These are phyloP conservation scores for Hesperia comma DNA, from an alignment of 2,888 invertebrate genomes.

Conservation along the genomic window DNA sequence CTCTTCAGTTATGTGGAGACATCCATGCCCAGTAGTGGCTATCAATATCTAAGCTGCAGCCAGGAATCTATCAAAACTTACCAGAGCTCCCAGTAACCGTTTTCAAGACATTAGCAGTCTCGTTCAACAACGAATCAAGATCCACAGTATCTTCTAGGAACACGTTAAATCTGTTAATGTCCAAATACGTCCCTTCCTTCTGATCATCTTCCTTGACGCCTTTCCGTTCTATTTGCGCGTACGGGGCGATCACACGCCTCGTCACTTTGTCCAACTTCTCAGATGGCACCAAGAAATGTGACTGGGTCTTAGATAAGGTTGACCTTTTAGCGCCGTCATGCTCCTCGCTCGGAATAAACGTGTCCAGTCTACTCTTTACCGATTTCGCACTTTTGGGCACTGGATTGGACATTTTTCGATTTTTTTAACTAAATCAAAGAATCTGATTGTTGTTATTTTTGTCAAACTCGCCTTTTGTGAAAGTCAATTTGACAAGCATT, in stretches of 20 bases:
- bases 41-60: no score
- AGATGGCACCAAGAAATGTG: slow-evolving; percentile 72
- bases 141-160: slow-evolving; percentile 84
- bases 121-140: slow-evolving; percentile 80
- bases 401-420: slow-evolving; percentile 55
- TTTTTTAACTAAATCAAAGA: no score
- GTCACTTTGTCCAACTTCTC: slow-evolving; percentile 81
- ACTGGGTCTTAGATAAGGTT: slow-evolving; percentile 58
- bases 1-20: no score
- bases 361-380: slow-evolving; percentile 57
- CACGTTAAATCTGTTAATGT: slow-evolving; percentile 73
- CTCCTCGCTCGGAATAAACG: slow-evolving; percentile 44
- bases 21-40: no score
- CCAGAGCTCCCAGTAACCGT: slow-evolving; percentile 82
- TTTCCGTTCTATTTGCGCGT: slow-evolving; percentile 76
- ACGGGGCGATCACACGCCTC: slow-evolving; percentile 84
- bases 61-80: slow-evolving; percentile 45
- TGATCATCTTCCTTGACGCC: slow-evolving; percentile 66
- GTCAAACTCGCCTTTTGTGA: no score
- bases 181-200: slow-evolving; percentile 65
- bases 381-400: slow-evolving; percentile 57
- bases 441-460: no score
- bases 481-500: no score
- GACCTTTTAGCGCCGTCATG: slow-evolving; percentile 35
- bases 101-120: slow-evolving; percentile 84